These are phyloP conservation scores for Cosmia pyralina DNA, from an alignment of 2,888 invertebrate species.

Conservation along the genomic window DNA sequence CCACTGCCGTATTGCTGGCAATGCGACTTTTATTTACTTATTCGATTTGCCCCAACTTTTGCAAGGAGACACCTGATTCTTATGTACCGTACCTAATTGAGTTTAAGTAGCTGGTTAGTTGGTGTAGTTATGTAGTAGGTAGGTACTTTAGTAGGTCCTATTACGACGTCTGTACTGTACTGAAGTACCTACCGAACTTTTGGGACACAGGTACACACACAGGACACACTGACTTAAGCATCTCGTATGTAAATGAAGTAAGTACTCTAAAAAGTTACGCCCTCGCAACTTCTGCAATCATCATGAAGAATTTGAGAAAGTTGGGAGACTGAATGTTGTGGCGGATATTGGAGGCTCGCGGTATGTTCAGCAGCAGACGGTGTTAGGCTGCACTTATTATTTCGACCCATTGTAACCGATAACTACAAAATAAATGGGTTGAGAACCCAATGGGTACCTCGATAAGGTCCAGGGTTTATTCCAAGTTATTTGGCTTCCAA, in stretches of 20 bases:
- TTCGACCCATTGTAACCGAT: neutral
- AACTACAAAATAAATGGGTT: no score
- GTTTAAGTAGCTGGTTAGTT: constrained; percentile 20
- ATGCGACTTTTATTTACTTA: constrained; percentile 38
- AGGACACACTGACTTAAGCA: no score
- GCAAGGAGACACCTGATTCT: constrained; percentile 1
- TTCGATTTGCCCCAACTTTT: constrained; percentile 22
- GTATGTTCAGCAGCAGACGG: neutral
- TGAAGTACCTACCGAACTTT: constrained; percentile 27
- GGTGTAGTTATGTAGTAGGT: neutral
- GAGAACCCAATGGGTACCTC: neutral
- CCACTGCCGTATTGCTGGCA: constrained; percentile 37
- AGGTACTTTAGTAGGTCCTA: neutral
- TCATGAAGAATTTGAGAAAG: constrained; percentile 21
- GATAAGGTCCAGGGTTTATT: neutral
- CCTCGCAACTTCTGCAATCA: constrained; percentile 7
- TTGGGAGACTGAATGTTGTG: constrained; percentile 6
- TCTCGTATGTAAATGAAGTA: constrained; percentile 17
- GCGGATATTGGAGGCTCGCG: neutral
- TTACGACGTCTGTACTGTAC: constrained; percentile 4
- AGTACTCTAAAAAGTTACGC: constrained; percentile 12
- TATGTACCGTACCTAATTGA: constrained; percentile 3
- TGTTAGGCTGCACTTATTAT: neutral
- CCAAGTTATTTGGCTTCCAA: no score
- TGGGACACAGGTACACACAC: neutral